Evolutionary conservation across 2,113 vertebrate species (phyloP).

Genomic region (Cyanoderma ruficeps): DNA sequence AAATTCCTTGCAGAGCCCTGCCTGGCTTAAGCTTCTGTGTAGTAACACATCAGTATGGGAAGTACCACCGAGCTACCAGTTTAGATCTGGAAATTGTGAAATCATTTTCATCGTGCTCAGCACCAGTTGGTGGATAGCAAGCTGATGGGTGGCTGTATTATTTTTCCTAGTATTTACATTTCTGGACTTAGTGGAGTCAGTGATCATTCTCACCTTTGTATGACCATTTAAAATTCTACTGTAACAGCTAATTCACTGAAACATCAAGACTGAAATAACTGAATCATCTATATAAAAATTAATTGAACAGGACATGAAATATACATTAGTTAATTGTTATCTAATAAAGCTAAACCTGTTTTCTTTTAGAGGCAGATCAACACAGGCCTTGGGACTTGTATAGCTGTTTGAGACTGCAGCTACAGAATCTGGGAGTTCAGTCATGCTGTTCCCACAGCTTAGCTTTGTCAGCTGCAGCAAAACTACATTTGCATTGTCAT

Average conservation of each 20-base stretch:
- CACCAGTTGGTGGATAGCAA: not conserved
- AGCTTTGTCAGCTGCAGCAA: not conserved
- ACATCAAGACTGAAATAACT: not conserved
- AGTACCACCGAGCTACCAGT: not conserved
- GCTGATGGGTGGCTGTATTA: not conserved
- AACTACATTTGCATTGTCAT: not conserved
- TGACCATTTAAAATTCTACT: not conserved
- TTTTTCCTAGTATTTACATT: not conserved
- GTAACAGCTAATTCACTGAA: not conserved
- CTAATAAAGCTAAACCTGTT: not conserved
- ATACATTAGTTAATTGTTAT: not conserved
- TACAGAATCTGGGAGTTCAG: not conserved
- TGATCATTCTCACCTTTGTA: not conserved
- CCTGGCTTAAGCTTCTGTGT: not conserved
- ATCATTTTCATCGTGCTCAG: not conserved
- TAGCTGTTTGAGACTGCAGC: not conserved
- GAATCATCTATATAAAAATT: not conserved
- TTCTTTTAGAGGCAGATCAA: not conserved
- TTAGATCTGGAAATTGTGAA: not conserved
- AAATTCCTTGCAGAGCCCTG: not conserved
- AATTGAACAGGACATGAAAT: not conserved
- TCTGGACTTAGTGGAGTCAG: not conserved
- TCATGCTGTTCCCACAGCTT: not conserved
- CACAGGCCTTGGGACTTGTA: not conserved
- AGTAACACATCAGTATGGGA: not conserved